phyloP scores from a whole-genome alignment of 2,797 vertebrate species.

The Tamandua tetradactyla region DNA sequence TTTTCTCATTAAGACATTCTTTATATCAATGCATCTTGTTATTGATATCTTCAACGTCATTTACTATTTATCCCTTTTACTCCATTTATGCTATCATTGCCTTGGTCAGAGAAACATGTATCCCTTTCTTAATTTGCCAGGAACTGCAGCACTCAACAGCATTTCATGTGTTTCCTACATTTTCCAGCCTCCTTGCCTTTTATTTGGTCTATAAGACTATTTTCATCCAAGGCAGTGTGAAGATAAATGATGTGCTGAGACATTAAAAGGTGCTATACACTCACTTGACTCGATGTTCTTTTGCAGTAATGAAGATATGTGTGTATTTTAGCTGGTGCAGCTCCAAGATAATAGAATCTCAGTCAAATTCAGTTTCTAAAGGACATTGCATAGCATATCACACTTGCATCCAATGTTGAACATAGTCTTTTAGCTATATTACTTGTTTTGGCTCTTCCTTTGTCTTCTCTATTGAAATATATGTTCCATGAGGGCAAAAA shows the following conservation, averaged over 20 bases:
- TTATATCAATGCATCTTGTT: no score
- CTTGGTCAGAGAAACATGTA: background rate
- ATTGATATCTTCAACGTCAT: background rate
- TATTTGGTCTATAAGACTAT: background rate
- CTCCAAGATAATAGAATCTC: background rate
- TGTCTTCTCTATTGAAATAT: background rate
- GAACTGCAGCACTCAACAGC: no score
- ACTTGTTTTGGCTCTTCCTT: background rate
- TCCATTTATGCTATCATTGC: no score
- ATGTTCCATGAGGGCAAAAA: background rate
- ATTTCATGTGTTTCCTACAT: background rate
- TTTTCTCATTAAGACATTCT: no score
- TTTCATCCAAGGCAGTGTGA: background rate
- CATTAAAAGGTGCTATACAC: no score
- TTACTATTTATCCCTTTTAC: no score
- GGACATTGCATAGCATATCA: background rate
- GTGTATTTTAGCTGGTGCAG: background rate
- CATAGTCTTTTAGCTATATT: background rate
- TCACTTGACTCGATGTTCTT: background rate
- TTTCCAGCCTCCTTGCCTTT: background rate
- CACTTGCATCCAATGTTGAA: background rate
- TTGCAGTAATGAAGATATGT: fast-evolving
- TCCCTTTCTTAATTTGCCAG: background rate
- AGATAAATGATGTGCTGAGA: background rate
- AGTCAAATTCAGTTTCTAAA: background rate